Evolutionary conservation across 2,797 vertebrate species (phyloP).

Genomic region (Cryptoprocta ferox): DNA sequence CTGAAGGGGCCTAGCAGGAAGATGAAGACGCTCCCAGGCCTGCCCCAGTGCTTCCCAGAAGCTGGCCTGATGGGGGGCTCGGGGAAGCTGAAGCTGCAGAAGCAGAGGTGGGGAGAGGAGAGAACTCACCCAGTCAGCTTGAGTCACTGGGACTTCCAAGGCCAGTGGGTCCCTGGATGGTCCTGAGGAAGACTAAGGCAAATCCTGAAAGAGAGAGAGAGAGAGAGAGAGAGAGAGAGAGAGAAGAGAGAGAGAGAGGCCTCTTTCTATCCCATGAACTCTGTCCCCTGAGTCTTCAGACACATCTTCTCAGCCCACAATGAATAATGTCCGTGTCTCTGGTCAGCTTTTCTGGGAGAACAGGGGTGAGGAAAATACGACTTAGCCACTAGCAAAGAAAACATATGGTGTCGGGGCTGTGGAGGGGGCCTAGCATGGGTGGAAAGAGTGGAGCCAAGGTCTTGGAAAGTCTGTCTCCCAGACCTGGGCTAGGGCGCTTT

Average conservation of each 20-base stretch:
- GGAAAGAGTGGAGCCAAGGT: neutral
- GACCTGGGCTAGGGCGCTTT: neutral
- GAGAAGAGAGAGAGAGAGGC: neutral
- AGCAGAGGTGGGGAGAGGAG: neutral
- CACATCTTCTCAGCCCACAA: neutral
- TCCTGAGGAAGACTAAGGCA: neutral
- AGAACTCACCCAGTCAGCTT: neutral
- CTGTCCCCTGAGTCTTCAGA: neutral
- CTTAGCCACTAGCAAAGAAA: neutral
- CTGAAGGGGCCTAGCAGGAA: neutral
- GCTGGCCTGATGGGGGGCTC: neutral
- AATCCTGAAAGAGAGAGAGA: neutral
- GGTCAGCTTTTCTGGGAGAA: neutral
- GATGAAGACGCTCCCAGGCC: neutral
- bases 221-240: neutral
- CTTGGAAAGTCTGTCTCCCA: neutral
- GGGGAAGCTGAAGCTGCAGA: neutral
- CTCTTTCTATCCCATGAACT: neutral
- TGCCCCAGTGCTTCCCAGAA: neutral
- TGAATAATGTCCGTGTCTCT: constrained; percentile 27
- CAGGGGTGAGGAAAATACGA: neutral
- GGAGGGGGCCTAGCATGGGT: neutral
- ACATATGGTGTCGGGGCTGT: neutral
- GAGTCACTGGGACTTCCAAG: neutral
- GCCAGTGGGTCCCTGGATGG: neutral